A percentile compares a stretch with the other conserved stretches of the same genome.
These are phyloP conservation scores for Todiramphus chloris DNA, from an alignment of 2,113 vertebrate species.

Conservation along the genomic window DNA sequence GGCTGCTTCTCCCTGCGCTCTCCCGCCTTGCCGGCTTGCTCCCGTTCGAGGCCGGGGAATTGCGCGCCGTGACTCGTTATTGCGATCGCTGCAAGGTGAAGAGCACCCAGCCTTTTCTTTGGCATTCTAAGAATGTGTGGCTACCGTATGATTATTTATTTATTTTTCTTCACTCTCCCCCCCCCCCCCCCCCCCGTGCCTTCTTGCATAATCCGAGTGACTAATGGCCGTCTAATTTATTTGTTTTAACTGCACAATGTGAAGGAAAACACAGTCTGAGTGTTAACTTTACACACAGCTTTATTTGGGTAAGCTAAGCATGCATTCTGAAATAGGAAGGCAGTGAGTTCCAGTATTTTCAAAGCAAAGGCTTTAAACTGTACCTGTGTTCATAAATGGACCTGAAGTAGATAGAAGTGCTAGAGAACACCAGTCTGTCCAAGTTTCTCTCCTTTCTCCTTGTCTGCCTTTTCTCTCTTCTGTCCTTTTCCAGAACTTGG, in stretches of 20 bases:
- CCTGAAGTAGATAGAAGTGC: neutral
- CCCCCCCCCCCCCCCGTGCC: neutral
- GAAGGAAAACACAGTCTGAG: neutral
- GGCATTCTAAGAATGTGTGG: slow-evolving; percentile 44
- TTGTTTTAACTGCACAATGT: neutral
- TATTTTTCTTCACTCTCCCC: neutral
- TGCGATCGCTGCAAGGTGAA: neutral
- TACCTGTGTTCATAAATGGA: neutral
- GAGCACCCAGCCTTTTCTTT: neutral
- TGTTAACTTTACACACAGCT: neutral
- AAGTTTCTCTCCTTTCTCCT: neutral
- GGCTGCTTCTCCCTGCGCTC: neutral
- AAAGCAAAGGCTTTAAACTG: neutral
- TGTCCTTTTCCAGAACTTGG: neutral
- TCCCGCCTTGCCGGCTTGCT: neutral
- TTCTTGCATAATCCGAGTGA: slow-evolving; percentile 42
- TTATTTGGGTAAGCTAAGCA: neutral
- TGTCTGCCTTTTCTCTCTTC: neutral
- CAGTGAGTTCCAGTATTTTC: neutral
- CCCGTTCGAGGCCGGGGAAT: neutral
- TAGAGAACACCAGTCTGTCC: neutral
- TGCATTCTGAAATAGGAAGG: neutral
- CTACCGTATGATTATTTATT: neutral
- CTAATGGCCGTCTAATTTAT: neutral
- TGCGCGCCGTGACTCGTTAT: neutral